Percentiles rank a stretch among this genome's conserved stretches.
phyloP scores from a whole-genome alignment of 1,140 invertebrate species.

The Andricus grossulariae region DNA sequence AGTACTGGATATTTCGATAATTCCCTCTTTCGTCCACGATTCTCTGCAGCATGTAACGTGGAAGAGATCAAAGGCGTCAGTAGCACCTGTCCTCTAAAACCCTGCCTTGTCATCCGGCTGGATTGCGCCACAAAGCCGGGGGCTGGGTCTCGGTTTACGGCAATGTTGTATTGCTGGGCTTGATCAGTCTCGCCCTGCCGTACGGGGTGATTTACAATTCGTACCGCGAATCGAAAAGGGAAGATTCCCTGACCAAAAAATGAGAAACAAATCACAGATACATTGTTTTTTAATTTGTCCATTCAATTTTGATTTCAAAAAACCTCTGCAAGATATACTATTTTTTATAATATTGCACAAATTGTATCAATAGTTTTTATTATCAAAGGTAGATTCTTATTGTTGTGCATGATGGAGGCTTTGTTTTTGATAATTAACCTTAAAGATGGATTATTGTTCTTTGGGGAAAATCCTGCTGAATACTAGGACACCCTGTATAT shows the following conservation, averaged over 20 bases:
- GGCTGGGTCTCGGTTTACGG: constrained; percentile 45
- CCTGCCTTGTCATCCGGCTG: constrained; percentile 71
- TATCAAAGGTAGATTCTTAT: too few relatives aligned
- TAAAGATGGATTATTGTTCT: too few relatives aligned
- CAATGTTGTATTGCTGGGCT: constrained; percentile 46
- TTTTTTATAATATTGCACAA: too few relatives aligned
- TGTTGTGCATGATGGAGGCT: too few relatives aligned
- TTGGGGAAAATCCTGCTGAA: too few relatives aligned
- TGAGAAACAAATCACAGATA: constrained; percentile 7
- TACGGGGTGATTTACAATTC: constrained; percentile 33
- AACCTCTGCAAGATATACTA: too few relatives aligned
- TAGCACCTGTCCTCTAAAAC: constrained; percentile 75
- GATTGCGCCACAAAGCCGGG: constrained; percentile 65
- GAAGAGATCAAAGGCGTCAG: constrained; percentile 77
- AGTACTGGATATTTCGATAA: constrained; percentile 44
- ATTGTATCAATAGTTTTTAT: too few relatives aligned
- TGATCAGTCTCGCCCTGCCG: constrained; percentile 53
- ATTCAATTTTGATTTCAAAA: too few relatives aligned
- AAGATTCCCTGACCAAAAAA: neutral
- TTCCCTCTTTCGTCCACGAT: constrained; percentile 52
- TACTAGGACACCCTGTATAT: constrained; percentile 3
- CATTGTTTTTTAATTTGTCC: too few relatives aligned
- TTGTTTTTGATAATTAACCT: too few relatives aligned
- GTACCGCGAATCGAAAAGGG: constrained; percentile 8
- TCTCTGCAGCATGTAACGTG: constrained; percentile 67